phyloP scores from a whole-genome alignment of 2,888 invertebrate genomes.

The Melitaea athalia region DNA sequence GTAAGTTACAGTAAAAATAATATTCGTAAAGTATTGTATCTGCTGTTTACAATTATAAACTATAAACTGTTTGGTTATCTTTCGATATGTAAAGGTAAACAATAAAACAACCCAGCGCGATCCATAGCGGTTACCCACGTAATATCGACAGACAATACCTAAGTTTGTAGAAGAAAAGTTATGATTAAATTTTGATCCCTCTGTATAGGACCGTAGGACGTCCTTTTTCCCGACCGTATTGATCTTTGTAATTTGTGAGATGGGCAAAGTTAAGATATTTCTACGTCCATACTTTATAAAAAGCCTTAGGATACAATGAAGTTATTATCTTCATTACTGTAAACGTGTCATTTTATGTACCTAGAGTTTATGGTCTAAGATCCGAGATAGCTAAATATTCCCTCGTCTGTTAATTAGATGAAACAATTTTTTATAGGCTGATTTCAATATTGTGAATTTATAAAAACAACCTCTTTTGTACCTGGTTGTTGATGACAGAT shows the following conservation, averaged over 20 bases:
- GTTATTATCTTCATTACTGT: no score
- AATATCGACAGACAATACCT: slow-evolving; percentile 10
- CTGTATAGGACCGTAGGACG: slow-evolving; percentile 5
- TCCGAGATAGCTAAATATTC: no score
- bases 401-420: no score
- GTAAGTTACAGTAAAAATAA: no score
- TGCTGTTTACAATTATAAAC: background rate
- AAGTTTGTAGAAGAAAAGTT: slow-evolving; percentile 19
- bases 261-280: background rate
- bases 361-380: no score
- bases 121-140: background rate
- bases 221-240: slow-evolving; percentile 5
- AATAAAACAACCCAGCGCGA: background rate
- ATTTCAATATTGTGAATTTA: no score
- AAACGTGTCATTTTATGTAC: background rate
- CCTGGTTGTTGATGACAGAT: no score
- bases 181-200: slow-evolving; percentile 15
- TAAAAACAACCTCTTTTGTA: no score
- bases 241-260: slow-evolving; percentile 15
- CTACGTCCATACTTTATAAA: slow-evolving; percentile 1
- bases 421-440: no score
- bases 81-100: background rate
- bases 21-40: no score
- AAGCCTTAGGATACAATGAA: background rate
- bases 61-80: background rate